Evolutionary conservation across 2,888 invertebrate genomes (phyloP).

Genomic region (Lingula anatina): DNA sequence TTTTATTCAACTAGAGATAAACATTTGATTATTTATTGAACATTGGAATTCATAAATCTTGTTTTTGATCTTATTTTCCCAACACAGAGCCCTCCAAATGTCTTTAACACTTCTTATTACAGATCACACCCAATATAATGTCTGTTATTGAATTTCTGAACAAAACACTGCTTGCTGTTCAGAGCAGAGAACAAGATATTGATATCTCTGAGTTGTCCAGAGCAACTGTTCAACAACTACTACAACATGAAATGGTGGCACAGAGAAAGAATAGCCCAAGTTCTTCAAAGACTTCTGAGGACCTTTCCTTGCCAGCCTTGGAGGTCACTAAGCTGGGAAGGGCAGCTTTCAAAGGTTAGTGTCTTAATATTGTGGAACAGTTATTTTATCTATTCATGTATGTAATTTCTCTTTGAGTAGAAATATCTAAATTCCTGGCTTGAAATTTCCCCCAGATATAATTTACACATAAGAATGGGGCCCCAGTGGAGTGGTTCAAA

Average conservation of each 20-base stretch:
- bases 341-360: constrained; percentile 73
- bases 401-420: no score
- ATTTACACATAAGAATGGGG: no score
- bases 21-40: neutral
- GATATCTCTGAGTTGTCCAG: constrained; percentile 24
- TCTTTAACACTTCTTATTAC: neutral
- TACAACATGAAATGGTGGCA: constrained; percentile 28
- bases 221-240: constrained; percentile 30
- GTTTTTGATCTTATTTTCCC: constrained; percentile 40
- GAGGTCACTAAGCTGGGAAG: constrained; percentile 60
- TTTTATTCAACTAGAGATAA: neutral
- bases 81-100: neutral
- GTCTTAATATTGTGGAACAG: no score
- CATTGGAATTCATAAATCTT: constrained; percentile 8
- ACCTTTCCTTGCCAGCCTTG: constrained; percentile 10
- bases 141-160: constrained; percentile 54
- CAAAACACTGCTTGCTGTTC: constrained; percentile 65
- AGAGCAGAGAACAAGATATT: constrained; percentile 40
- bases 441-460: no score
- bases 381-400: no score
- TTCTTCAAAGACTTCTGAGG: constrained; percentile 10
- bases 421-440: no score
- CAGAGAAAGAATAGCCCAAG: constrained; percentile 16
- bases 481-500: no score
- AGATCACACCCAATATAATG: constrained; percentile 24